These are phyloP conservation scores for Polydrusus cervinus DNA, from an alignment of 2,888 invertebrate species.

Conservation along the genomic window DNA sequence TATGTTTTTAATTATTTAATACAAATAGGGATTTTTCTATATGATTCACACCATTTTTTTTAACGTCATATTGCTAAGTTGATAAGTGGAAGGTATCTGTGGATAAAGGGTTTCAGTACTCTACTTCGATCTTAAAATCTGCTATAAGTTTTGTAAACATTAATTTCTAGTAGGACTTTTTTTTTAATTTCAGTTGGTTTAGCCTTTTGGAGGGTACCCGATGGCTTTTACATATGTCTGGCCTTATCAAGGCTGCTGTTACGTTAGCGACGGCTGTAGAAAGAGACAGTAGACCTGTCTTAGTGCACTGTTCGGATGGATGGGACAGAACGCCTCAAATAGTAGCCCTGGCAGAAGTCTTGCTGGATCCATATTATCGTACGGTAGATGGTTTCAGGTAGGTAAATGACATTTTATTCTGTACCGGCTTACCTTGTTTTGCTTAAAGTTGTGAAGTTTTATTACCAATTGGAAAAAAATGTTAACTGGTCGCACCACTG, in stretches of 20 bases:
- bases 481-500: too few species aligned
- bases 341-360: conserved; percentile 91
- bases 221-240: conserved; percentile 94
- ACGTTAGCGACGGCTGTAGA: conserved; percentile 88
- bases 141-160: too few species aligned
- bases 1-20: too few species aligned
- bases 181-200: conserved; percentile 82
- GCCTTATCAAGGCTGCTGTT: conserved; percentile 86
- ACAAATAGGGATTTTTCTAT: too few species aligned
- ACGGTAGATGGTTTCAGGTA: conserved; percentile 83
- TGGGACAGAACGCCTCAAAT: conserved; percentile 99
- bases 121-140: too few species aligned
- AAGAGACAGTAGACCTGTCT: conserved; percentile 88
- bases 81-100: too few species aligned
- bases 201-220: conserved; percentile 90
- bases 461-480: too few species aligned
- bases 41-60: too few species aligned
- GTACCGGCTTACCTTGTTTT: too few species aligned
- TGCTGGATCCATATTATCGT: conserved; percentile 95
- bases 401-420: not conserved
- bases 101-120: too few species aligned
- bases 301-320: conserved; percentile 98
- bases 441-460: not conserved
- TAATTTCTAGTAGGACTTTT: too few species aligned
- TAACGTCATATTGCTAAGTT: too few species aligned